phyloP scores from a whole-genome alignment of 2,113 vertebrate genomes.

The Tretioscincus oriximinensis region DNA sequence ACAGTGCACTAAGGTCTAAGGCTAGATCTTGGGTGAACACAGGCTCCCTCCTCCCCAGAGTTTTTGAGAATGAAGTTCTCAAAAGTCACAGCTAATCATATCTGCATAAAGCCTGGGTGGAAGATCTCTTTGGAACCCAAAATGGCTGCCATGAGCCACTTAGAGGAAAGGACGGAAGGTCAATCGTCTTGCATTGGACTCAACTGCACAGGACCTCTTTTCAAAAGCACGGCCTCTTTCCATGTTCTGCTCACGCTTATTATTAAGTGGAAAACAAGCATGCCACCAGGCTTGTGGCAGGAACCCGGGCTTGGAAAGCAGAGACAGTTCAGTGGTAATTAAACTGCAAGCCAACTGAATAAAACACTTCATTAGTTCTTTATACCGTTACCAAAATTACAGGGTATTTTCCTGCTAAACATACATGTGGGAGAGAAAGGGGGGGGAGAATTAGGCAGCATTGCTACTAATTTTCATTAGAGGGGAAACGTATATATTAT shows the following conservation, averaged over 20 bases:
- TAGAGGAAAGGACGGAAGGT: not conserved
- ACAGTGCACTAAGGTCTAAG: not conserved
- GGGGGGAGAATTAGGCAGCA: not conserved
- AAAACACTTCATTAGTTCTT: slow-evolving; percentile 69
- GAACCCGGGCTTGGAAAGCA: slow-evolving; percentile 23
- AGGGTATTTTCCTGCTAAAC: slow-evolving; percentile 37
- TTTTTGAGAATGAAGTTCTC: not conserved
- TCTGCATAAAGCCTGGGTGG: too few species aligned
- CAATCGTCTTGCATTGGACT: not conserved
- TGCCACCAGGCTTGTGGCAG: not conserved
- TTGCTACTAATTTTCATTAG: slow-evolving; percentile 4
- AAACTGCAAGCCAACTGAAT: slow-evolving; percentile 65
- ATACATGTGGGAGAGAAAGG: not conserved
- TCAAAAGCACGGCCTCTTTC: too few species aligned
- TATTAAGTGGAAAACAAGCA: not conserved
- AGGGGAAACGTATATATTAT: not conserved
- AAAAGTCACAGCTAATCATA: not conserved
- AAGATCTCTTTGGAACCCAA: not conserved
- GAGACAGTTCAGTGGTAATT: slow-evolving; percentile 56
- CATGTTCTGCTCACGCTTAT: fast-evolving
- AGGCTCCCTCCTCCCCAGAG: too few species aligned
- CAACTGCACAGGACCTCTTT: not conserved
- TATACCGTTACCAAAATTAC: slow-evolving; percentile 64
- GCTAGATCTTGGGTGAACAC: not conserved
- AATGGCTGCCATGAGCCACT: not conserved